Percentiles rank a stretch among this genome's conserved stretches.
Conservation (phyloP, 1,140 invertebrate species). For the Chrysopa pallens region DNA sequence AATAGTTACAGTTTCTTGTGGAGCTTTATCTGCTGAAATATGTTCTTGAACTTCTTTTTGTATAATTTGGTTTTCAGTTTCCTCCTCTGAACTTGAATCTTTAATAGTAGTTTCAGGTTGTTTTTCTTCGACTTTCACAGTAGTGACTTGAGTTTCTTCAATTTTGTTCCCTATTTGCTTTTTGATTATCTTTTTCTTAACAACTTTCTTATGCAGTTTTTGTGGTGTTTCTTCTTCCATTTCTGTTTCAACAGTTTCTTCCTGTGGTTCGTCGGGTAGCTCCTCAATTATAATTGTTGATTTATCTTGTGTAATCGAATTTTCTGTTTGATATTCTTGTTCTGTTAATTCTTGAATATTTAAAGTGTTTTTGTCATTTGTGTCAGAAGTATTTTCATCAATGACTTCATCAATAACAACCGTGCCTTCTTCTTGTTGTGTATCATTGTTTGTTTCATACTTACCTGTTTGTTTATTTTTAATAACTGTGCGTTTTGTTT, state of each 20-base stretch:
- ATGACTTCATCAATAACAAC: constrained; percentile 21
- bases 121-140: constrained; percentile 22
- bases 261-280: constrained; percentile 4
- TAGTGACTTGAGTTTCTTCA: constrained; percentile 20
- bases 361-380: not conserved
- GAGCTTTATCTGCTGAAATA: constrained; percentile 1
- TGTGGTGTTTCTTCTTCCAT: constrained; percentile 5
- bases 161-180: constrained; percentile 14
- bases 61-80: not conserved
- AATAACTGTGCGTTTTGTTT: constrained; percentile 31
- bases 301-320: constrained; percentile 14
- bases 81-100: too few relatives aligned
- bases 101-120: constrained; percentile 13
- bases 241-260: too few relatives aligned
- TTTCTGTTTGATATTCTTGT: constrained; percentile 11
- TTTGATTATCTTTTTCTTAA: constrained; percentile 17
- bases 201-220: constrained; percentile 13
- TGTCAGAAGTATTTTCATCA: constrained; percentile 17
- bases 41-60: constrained; percentile 3
- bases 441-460: not conserved
- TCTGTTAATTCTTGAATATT: not conserved
- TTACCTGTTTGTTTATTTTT: constrained; percentile 18
- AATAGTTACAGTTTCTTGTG: constrained; percentile 6
- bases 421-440: not conserved
- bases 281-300: constrained; percentile 1